Percentiles rank a stretch among this genome's conserved stretches.
Evolutionary conservation across 2,888 invertebrate species (phyloP).

Genomic region (Hyalella azteca): DNA sequence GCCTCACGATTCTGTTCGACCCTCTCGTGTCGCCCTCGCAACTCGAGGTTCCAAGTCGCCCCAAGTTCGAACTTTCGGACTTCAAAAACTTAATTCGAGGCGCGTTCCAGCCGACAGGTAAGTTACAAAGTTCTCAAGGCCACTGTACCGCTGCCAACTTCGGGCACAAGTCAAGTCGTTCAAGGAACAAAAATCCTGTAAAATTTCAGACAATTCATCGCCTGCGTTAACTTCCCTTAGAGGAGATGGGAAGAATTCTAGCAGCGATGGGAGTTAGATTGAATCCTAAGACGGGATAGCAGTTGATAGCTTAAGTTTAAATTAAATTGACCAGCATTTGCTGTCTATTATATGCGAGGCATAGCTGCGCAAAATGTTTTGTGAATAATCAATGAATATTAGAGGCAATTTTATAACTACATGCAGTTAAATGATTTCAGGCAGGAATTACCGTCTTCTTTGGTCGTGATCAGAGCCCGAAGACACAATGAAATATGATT

Average conservation of each 20-base stretch:
- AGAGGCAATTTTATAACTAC: background rate
- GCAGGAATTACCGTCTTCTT: background rate
- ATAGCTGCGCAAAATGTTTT: too few species aligned
- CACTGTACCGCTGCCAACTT: background rate
- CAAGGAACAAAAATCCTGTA: background rate
- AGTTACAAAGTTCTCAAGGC: background rate
- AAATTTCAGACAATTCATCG: background rate
- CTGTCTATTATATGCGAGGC: background rate
- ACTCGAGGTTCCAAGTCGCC: background rate
- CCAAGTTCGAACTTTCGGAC: background rate
- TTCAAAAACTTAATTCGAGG: conserved; percentile 23
- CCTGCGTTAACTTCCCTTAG: background rate
- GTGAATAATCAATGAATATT: background rate
- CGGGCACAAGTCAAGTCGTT: background rate
- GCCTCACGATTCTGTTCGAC: background rate
- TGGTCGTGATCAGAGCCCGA: background rate
- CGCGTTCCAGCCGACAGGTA: conserved; percentile 15
- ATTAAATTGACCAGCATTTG: background rate
- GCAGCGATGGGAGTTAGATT: background rate
- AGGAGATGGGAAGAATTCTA: background rate
- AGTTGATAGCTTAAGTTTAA: background rate
- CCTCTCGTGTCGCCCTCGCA: background rate
- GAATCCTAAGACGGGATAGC: background rate
- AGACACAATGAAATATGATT: background rate
- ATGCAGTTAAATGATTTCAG: background rate